Evolutionary conservation across 2,888 invertebrate species (phyloP).

Genomic region (Dexiosoma caninum): DNA sequence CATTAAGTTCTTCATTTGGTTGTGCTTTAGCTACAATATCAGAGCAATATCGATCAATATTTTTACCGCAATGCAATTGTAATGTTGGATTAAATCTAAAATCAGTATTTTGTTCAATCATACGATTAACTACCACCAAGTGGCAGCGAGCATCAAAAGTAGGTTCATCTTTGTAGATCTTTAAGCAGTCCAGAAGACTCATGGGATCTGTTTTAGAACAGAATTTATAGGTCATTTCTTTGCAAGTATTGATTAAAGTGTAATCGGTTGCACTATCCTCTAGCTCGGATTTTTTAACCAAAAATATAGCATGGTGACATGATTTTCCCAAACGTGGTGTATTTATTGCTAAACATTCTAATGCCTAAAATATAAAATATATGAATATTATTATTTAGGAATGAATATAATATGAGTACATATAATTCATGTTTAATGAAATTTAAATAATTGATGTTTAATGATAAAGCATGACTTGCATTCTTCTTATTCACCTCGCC

Average conservation of each 20-base stretch:
- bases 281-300: constrained; percentile 90
- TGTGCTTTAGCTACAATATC: constrained; percentile 79
- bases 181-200: constrained; percentile 87
- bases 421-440: constrained; percentile 22
- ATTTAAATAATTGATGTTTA: constrained; percentile 21
- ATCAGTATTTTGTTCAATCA: constrained; percentile 94
- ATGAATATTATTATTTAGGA: not conserved
- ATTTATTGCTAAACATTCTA: constrained; percentile 87
- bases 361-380: constrained; percentile 79
- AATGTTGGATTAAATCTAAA: constrained; percentile 92
- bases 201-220: constrained; percentile 86
- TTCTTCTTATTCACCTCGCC: constrained; percentile 78
- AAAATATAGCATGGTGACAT: constrained; percentile 90
- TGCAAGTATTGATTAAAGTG: constrained; percentile 89
- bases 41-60: constrained; percentile 87
- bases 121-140: constrained; percentile 88
- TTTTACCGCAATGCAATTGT: constrained; percentile 87
- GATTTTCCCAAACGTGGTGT: constrained; percentile 82
- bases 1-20: constrained; percentile 87
- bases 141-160: constrained; percentile 91
- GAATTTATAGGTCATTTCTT: constrained; percentile 90
- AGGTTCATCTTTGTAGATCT: constrained; percentile 86
- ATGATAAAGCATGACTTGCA: constrained; percentile 62
- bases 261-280: constrained; percentile 93
- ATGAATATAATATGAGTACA: not conserved